Conservation (phyloP, 1,140 invertebrate genomes). For the Eriosoma lanigerum region DNA sequence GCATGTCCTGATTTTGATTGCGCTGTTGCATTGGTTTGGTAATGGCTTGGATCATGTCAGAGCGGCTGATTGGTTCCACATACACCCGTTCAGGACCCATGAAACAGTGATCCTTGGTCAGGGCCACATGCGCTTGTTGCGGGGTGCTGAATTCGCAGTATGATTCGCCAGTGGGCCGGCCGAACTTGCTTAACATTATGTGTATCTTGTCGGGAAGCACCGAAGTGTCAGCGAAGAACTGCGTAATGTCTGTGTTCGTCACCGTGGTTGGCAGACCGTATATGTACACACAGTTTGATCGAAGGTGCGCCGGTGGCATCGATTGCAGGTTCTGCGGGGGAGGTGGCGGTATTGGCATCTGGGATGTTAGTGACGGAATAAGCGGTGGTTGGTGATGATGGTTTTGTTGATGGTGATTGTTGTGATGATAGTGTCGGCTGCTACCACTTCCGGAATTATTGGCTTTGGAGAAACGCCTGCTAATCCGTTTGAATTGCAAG, state of each 20-base stretch:
- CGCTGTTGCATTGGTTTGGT: slow-evolving; percentile 55
- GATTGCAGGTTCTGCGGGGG: neutral
- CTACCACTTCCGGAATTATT: no score
- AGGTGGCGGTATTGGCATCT: neutral
- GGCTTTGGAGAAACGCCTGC: neutral
- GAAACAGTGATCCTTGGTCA: slow-evolving; percentile 68
- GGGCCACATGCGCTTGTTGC: slow-evolving; percentile 70
- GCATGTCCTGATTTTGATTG: slow-evolving; percentile 1
- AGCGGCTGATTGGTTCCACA: slow-evolving; percentile 68
- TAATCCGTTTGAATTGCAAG: neutral
- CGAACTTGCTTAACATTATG: slow-evolving; percentile 69
- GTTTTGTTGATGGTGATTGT: neutral
- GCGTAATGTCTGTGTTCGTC: slow-evolving; percentile 73
- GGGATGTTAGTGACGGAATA: neutral
- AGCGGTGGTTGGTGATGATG: neutral
- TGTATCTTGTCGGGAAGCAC: slow-evolving; percentile 76
- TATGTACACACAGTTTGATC: slow-evolving; percentile 69
- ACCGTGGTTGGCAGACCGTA: slow-evolving; percentile 74
- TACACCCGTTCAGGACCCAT: slow-evolving; percentile 68
- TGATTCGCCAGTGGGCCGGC: slow-evolving; percentile 75
- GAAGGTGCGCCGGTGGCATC: neutral
- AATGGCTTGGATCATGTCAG: slow-evolving; percentile 63
- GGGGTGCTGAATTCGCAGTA: slow-evolving; percentile 78
- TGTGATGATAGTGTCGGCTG: neutral
- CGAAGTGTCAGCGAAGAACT: slow-evolving; percentile 77